phyloP scores from a whole-genome alignment of 2,797 vertebrate genomes.

The Tachyglossus aculeatus region DNA sequence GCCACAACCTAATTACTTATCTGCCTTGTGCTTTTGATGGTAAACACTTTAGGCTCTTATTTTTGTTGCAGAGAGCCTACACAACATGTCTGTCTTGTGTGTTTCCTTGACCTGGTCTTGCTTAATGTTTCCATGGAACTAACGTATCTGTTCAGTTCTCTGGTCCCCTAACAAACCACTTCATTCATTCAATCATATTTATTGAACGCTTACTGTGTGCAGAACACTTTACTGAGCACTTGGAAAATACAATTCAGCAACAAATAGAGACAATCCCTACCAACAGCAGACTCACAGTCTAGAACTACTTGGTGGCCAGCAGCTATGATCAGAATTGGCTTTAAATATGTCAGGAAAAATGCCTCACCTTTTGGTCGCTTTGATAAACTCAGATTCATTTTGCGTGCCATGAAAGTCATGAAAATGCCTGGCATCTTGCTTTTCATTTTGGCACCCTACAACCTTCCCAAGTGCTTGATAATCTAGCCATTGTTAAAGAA shows the following conservation, averaged over 20 bases:
- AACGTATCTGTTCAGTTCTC: background rate
- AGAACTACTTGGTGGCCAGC: slow-evolving; percentile 22
- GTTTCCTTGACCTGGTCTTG: background rate
- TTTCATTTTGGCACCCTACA: slow-evolving; percentile 7
- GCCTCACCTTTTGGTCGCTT: slow-evolving; percentile 1
- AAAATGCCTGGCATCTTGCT: background rate
- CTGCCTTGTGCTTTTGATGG: slow-evolving; percentile 3
- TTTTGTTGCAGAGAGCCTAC: background rate
- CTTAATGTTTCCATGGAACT: background rate
- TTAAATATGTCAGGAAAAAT: slow-evolving; percentile 24
- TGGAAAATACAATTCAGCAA: too few species aligned
- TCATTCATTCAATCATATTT: too few species aligned
- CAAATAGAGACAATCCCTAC: too few species aligned
- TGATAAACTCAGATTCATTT: background rate
- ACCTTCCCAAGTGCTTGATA: background rate
- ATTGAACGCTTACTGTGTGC: too few species aligned
- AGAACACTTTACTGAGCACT: too few species aligned
- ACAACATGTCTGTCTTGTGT: slow-evolving; percentile 28
- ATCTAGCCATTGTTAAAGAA: background rate
- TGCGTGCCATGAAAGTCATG: background rate
- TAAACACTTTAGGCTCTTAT: background rate
- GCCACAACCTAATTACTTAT: slow-evolving; percentile 4
- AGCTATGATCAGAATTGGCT: slow-evolving; percentile 29
- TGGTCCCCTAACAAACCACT: background rate
- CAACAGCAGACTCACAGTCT: too few species aligned